These are phyloP conservation scores for Melierax canorus DNA, from an alignment of 2,113 vertebrate genomes.

Conservation along the genomic window DNA sequence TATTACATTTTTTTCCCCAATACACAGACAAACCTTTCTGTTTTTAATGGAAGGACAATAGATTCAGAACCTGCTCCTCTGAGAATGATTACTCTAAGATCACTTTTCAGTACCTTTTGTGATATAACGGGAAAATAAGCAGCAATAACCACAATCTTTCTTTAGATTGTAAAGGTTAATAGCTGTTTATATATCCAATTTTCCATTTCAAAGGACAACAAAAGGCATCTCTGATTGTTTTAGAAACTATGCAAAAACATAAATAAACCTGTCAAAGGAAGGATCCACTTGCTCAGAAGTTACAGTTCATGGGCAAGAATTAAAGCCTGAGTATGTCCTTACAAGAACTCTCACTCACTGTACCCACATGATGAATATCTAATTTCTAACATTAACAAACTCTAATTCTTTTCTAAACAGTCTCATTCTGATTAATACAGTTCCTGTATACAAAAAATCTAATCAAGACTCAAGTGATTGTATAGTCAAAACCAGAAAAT, in stretches of 20 bases:
- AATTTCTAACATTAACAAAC: neutral
- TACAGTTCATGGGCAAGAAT: neutral
- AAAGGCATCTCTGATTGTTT: neutral
- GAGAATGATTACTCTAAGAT: neutral
- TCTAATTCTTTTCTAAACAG: neutral
- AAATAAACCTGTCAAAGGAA: neutral
- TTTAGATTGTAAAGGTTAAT: neutral
- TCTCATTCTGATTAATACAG: neutral
- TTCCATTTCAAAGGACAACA: neutral
- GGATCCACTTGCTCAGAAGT: neutral
- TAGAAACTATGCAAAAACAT: neutral
- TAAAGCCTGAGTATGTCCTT: neutral
- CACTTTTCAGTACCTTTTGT: neutral
- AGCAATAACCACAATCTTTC: neutral
- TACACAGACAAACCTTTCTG: rapidly evolving
- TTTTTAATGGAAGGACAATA: neutral
- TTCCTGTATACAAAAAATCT: neutral
- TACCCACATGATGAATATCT: neutral
- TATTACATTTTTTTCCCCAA: neutral
- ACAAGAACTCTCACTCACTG: neutral
- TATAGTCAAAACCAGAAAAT: neutral
- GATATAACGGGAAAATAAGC: neutral
- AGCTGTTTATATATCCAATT: neutral
- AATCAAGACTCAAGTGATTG: neutral
- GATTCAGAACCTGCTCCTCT: neutral